phyloP scores from a whole-genome alignment of 1,140 invertebrate genomes.

The Planococcus citri region DNA sequence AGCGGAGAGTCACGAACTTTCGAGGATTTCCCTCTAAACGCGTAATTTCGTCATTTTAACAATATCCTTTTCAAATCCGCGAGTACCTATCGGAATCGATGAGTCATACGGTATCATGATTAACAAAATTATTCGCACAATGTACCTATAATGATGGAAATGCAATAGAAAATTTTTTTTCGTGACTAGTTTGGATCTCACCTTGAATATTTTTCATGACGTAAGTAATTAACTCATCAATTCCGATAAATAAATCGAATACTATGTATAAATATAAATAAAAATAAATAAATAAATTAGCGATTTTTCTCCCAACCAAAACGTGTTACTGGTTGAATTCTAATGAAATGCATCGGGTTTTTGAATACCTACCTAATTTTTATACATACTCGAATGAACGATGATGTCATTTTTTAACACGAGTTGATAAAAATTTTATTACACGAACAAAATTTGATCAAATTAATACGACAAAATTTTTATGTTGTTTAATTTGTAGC shows the following conservation, averaged over 20 bases:
- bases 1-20: background rate
- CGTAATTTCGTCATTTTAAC: too few relatives aligned
- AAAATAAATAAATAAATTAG: background rate
- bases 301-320: background rate
- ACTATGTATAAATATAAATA: background rate
- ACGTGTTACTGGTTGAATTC: too few relatives aligned
- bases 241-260: background rate
- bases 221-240: background rate
- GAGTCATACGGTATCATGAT: background rate
- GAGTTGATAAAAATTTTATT: too few relatives aligned
- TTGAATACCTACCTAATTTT: too few relatives aligned
- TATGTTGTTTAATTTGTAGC: too few relatives aligned
- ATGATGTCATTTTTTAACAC: too few relatives aligned
- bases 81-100: background rate
- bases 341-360: too few relatives aligned
- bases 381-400: too few relatives aligned
- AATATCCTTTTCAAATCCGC: too few relatives aligned
- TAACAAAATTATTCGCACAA: background rate
- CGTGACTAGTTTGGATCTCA: background rate
- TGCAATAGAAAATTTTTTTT: background rate
- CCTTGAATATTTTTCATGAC: background rate
- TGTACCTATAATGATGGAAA: too few relatives aligned
- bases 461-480: too few relatives aligned
- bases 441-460: too few relatives aligned
- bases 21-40: background rate